phyloP scores from a whole-genome alignment of 2,113 vertebrate genomes.

The Edolisoma coerulescens region DNA sequence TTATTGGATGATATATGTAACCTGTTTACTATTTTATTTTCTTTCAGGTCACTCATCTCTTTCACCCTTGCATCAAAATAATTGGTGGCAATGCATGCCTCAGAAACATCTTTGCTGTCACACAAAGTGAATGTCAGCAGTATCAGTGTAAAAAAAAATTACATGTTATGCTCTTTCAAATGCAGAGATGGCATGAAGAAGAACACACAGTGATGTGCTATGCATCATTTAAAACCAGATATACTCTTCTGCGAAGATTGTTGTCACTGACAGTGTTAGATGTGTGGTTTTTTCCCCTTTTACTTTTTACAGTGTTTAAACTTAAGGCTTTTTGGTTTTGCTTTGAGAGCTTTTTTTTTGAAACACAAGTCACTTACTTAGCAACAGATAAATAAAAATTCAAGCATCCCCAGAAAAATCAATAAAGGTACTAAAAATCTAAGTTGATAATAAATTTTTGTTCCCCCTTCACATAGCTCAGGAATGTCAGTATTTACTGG shows the following conservation, averaged over 20 bases:
- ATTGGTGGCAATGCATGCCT: neutral
- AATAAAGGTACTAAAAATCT: conserved; percentile 79
- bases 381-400: conserved; percentile 81
- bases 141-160: neutral
- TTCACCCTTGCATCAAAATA: neutral
- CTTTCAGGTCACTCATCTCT: neutral
- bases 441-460: conserved; percentile 81
- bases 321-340: neutral
- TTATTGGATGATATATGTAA: neutral
- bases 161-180: neutral
- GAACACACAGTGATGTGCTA: neutral
- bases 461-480: conserved; percentile 74
- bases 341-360: neutral
- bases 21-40: neutral
- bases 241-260: neutral
- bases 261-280: neutral
- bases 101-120: neutral
- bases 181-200: neutral
- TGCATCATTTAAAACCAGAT: conserved; percentile 19
- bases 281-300: neutral
- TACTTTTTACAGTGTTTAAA: conserved; percentile 21
- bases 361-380: conserved; percentile 75
- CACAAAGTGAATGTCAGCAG: conserved; percentile 7
- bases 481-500: conserved; percentile 81
- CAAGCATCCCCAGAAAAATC: conserved; percentile 75